Base-by-base conservation (phyloP, 2,888 invertebrate genomes). In the Cremastobaeus sp. region DNA sequence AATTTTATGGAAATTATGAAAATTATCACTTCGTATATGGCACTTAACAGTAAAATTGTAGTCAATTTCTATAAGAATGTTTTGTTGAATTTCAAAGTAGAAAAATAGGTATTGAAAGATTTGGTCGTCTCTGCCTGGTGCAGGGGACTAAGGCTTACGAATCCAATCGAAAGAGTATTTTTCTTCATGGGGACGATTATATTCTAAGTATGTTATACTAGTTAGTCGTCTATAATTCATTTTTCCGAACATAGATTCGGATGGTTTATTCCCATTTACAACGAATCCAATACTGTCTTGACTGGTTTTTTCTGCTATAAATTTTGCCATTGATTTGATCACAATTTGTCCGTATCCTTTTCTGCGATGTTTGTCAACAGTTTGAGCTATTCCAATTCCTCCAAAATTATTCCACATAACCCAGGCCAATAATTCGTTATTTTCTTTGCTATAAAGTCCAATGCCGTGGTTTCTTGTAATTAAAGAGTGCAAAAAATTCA, bases 291-390 rank as follows among this genome's bases (percentile, higher is more conserved):
- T 30, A 1, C 85, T 78, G 57, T 83, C 74, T 57, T 82, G 78
- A 17, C 84, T 87, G 25, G 35, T 21, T 45, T 84, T 79, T 47
- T 83, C 74, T 0, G 84, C 86, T 11, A 88, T 81, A 47, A 81
- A 70, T 62, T 84, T 88, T 6, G 85, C 76, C 48, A 88, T 66
- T 1, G 80, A 76, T 78, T 85, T 84, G 1, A 82, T 78, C 12
- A 88, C 80, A 15, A 86, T 74, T 70, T 77, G 81, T 2, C 83
- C 88, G 70, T 88, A 88, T 17, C 88, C 88, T 68, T 82, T 87
- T 37, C 84, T 77, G 68, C 78, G 85, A 55, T 88, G 78, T 12
- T 80, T 77, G 1, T 85, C 81, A 4, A 81, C 70, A 1, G 88
- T 88, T 68, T 88, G 88, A 18, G 88, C 77, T 3, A 85, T 77